A percentile compares a stretch with the other conserved stretches of the same genome.
These are phyloP conservation scores for Coluber constrictor DNA, from an alignment of 2,797 vertebrate species.

Conservation along the genomic window DNA sequence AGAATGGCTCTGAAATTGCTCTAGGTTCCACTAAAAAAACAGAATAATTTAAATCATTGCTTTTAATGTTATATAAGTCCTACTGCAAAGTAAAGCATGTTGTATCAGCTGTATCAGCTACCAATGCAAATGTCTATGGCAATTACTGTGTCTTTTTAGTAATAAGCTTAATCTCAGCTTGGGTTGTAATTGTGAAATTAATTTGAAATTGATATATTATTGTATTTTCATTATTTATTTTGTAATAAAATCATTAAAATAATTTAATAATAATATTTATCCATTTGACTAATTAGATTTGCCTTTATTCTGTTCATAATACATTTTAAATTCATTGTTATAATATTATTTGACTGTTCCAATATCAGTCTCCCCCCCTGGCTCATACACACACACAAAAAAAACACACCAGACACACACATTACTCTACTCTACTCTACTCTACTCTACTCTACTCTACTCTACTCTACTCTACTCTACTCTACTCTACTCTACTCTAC, in stretches of 20 bases:
- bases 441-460: no score
- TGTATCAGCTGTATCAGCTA: not conserved
- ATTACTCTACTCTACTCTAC: not conserved
- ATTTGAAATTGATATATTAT: not conserved
- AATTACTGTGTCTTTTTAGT: not conserved
- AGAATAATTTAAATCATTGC: not conserved
- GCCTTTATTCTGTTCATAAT: not conserved
- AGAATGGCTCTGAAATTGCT: not conserved
- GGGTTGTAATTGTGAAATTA: not conserved
- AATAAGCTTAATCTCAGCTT: not conserved
- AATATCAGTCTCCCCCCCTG: not conserved
- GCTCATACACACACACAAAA: not conserved
- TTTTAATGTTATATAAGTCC: not conserved
- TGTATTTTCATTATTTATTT: not conserved
- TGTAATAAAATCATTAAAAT: not conserved
- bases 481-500: no score
- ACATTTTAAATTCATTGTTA: not conserved
- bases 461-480: no score
- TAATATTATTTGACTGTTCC: not conserved
- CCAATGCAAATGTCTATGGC: not conserved
- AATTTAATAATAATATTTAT: not conserved
- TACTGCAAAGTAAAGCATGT: not conserved
- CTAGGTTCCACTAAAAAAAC: not conserved
- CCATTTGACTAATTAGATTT: not conserved
- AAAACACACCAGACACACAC: not conserved